Conservation (phyloP, 2,797 vertebrate genomes). For the Acridotheres tristis region DNA sequence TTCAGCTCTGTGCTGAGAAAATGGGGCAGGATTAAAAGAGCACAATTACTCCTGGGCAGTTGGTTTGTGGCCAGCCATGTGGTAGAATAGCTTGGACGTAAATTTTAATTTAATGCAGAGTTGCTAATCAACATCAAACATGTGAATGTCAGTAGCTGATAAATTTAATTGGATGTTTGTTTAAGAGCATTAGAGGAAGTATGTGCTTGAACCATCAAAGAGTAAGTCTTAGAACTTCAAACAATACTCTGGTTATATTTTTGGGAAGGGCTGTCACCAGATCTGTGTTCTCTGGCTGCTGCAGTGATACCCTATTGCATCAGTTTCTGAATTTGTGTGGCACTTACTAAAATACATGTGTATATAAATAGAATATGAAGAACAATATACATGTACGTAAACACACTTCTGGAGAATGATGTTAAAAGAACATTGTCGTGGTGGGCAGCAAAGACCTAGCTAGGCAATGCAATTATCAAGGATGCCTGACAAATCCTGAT, state of each 20-base stretch:
- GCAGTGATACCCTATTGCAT: background rate
- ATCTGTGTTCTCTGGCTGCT: background rate
- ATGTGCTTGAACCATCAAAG: background rate
- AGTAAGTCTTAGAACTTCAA: background rate
- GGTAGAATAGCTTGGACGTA: background rate
- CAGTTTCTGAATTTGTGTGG: background rate
- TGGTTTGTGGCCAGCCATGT: background rate
- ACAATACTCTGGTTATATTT: background rate
- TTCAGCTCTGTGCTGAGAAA: constrained; percentile 1
- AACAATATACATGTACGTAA: accelerated
- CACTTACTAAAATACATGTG: accelerated
- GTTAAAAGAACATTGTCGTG: background rate
- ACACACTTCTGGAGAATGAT: accelerated
- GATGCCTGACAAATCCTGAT: background rate
- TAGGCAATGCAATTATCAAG: background rate
- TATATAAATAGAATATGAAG: background rate
- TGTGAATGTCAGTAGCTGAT: background rate
- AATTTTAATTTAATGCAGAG: background rate
- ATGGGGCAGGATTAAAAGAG: constrained; percentile 4
- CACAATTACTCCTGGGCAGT: background rate
- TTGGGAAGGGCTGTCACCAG: background rate
- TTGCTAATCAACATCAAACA: constrained; percentile 18
- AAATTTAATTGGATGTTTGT: constrained; percentile 9
- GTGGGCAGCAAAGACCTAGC: background rate
- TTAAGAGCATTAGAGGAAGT: background rate